Evolutionary conservation across 2,888 invertebrate species (phyloP).

Genomic region (Latheticus oryzae): DNA sequence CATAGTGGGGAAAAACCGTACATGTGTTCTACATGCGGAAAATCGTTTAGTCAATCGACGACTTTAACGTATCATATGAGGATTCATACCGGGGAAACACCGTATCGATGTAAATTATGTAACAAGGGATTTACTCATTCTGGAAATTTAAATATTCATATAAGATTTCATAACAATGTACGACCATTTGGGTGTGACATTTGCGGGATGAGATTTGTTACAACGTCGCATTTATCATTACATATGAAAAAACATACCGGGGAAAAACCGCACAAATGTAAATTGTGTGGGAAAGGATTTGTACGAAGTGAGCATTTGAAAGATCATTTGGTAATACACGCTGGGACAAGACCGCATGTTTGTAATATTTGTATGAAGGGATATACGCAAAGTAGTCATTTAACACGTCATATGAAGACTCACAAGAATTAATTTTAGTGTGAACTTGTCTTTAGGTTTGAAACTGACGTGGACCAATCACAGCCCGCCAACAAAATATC

Average conservation of each 20-base stretch:
- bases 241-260: conserved; percentile 58
- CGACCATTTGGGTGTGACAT: conserved; percentile 54
- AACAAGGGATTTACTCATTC: conserved; percentile 54
- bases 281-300: conserved; percentile 69
- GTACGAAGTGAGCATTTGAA: conserved; percentile 67
- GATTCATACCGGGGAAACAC: conserved; percentile 55
- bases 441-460: too few species aligned
- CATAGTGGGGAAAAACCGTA: conserved; percentile 52
- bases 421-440: conserved; percentile 44
- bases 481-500: conserved; percentile 52
- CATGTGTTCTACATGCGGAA: conserved; percentile 53
- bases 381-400: conserved; percentile 59
- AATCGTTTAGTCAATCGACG: conserved; percentile 54
- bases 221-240: conserved; percentile 56
- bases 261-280: conserved; percentile 61
- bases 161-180: conserved; percentile 57
- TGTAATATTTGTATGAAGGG: conserved; percentile 66
- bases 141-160: conserved; percentile 57
- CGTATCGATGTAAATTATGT: conserved; percentile 53
- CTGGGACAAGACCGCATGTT: conserved; percentile 70
- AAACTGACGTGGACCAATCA: conserved; percentile 60
- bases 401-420: conserved; percentile 57
- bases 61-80: conserved; percentile 54
- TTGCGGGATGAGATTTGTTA: conserved; percentile 57
- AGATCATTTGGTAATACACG: conserved; percentile 70